phyloP scores from a whole-genome alignment of 2,888 invertebrate species.

The Lamellibrachia columna region DNA sequence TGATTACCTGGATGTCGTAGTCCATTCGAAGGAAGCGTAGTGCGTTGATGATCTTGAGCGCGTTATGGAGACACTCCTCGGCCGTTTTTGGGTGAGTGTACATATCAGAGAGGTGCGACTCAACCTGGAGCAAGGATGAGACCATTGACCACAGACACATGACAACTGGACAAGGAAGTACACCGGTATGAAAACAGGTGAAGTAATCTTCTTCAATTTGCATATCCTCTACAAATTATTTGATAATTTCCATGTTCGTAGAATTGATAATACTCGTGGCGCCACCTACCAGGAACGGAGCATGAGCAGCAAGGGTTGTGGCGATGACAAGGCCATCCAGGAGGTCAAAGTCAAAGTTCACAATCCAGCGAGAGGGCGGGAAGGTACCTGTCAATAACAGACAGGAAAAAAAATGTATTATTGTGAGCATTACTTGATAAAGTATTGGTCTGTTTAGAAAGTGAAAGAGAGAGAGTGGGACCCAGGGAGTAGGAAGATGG shows the following conservation, averaged over 20 bases:
- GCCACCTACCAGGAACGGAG: conserved; percentile 63
- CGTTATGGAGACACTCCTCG: conserved; percentile 63
- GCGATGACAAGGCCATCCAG: conserved; percentile 65
- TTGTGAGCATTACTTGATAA: background rate
- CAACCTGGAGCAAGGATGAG: conserved; percentile 53
- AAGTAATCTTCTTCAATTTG: too few species aligned
- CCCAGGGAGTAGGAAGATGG: too few species aligned
- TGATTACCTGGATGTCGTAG: conserved; percentile 61
- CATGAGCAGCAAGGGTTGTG: conserved; percentile 63
- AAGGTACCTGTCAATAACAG: conserved; percentile 51
- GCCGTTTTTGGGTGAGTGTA: conserved; percentile 62
- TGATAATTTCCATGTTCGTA: background rate
- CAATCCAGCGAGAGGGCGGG: conserved; percentile 65
- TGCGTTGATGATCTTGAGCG: conserved; percentile 62
- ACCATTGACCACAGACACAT: conserved; percentile 29
- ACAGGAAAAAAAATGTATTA: background rate
- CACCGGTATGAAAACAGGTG: too few species aligned
- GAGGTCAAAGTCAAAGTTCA: conserved; percentile 67
- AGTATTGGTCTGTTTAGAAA: too few species aligned
- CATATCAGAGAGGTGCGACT: conserved; percentile 61
- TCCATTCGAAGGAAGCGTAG: conserved; percentile 63
- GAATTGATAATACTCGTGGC: background rate
- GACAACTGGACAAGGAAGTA: too few species aligned
- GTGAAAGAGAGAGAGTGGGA: too few species aligned
- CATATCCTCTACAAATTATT: background rate